Conservation (phyloP, 2,797 vertebrate species). For the Helicolenus hilgendorfi region DNA sequence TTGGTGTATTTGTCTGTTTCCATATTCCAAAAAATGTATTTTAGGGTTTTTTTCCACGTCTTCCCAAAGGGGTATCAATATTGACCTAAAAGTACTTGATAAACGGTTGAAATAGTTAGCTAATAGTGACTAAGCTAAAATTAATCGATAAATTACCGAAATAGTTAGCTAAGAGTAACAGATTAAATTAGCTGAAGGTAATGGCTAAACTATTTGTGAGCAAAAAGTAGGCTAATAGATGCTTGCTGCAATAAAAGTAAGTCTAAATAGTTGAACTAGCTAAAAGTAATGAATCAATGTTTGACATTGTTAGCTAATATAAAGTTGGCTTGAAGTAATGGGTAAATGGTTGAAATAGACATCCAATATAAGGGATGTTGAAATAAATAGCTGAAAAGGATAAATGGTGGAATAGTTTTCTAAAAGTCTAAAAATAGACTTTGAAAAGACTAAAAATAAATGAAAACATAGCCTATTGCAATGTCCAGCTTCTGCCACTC, state of each 20-base stretch:
- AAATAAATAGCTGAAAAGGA: background rate
- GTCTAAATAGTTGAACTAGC: background rate
- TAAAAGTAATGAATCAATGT: background rate
- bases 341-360: background rate
- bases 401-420: background rate
- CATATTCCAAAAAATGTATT: background rate
- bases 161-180: background rate
- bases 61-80: no score
- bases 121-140: background rate
- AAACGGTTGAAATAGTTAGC: background rate
- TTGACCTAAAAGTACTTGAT: background rate
- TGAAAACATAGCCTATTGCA: background rate
- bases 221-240: background rate
- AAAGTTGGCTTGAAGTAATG: background rate
- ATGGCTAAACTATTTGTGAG: background rate
- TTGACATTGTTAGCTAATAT: background rate
- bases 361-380: background rate
- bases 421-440: background rate
- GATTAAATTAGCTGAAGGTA: background rate
- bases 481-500: background rate
- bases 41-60: no score
- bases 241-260: background rate
- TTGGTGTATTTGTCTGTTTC: background rate
- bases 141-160: background rate
- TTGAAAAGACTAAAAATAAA: no score